Evolutionary conservation across 1,140 invertebrate species (phyloP), one percentile per base, ranked within the genome.

Genomic region (Bombyx mandarina): DNA sequence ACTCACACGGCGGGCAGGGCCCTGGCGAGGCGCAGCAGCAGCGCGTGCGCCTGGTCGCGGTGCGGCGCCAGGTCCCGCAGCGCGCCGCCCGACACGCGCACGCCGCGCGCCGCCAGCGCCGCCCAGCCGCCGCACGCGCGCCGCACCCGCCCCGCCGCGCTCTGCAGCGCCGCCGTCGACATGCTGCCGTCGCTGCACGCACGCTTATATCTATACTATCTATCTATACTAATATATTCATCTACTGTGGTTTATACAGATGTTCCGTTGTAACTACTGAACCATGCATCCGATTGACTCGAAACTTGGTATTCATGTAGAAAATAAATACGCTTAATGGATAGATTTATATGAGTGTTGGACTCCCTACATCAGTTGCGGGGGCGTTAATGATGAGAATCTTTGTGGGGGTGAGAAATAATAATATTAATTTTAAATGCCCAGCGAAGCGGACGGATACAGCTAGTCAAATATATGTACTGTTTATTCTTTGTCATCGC

Each of bases 21-120:
- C 44, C 67, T 56, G 7, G 72, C 64, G 8, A 70, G 45, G 3
- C 65, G 52, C 8, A 61, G 55, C 45, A 77, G 67, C 56, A 77
- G 60, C n/a, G 48, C 52, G 54, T 56, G 56, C 61, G 53, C 67
- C 54, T 35, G 61, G 45, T 45, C 52, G 47, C 50, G 61, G 45
- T 61, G 61, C 48, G 35, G 47, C 46, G 43, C 45, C 62, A 71
- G 49, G 44, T 86, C 62, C 51, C 73, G 77, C 44, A 91, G 65
- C 51, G 83, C 78, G 12, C 77, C 69, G 42, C 88, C 78, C 45
- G 89, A 78, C 56, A 88, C 77, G 56, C 69, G 71, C 45, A 91
- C 80, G 42, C 72, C 74, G 59, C 91, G 89, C 66, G 86, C 86
- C 44, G 79, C 78, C 26, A 90, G 68, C 42, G 88, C 78, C 58